These are phyloP conservation scores for Melinaea menophilus DNA, from an alignment of 2,888 invertebrate species.

Conservation along the genomic window DNA sequence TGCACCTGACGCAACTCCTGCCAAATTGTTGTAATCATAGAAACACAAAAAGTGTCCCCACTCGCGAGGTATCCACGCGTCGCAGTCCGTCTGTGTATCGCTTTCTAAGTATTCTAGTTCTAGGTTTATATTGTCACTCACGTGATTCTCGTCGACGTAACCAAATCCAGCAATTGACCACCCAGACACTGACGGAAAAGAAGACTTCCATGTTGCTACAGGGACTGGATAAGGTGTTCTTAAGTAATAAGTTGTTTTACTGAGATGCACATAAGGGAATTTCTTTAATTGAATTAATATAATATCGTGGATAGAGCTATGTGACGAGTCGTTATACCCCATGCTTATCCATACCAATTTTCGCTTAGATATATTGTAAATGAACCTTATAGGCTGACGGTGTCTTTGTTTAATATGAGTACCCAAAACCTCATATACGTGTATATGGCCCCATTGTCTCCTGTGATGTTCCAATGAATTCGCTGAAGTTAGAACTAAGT, in stretches of 20 bases:
- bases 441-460: neutral
- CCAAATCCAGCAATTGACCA: constrained; percentile 29
- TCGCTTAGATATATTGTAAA: too few relatives aligned
- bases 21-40: constrained; percentile 18
- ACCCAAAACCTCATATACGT: neutral
- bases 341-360: too few relatives aligned
- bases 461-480: constrained; percentile 12
- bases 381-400: too few relatives aligned
- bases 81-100: constrained; percentile 20
- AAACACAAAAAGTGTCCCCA: constrained; percentile 32
- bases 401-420: too few relatives aligned
- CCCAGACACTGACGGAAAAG: too few relatives aligned
- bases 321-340: too few relatives aligned
- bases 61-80: constrained; percentile 28
- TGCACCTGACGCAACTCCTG: constrained; percentile 21
- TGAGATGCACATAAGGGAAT: too few relatives aligned
- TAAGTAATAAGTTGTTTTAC: too few relatives aligned
- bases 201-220: too few relatives aligned
- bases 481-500: constrained; percentile 10
- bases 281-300: too few relatives aligned
- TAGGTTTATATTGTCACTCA: constrained; percentile 16
- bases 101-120: constrained; percentile 15
- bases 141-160: constrained; percentile 16
- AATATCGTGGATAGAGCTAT: too few relatives aligned
- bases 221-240: too few relatives aligned